phyloP scores from a whole-genome alignment of 2,113 vertebrate species.

The Entomyzon cyanotis region DNA sequence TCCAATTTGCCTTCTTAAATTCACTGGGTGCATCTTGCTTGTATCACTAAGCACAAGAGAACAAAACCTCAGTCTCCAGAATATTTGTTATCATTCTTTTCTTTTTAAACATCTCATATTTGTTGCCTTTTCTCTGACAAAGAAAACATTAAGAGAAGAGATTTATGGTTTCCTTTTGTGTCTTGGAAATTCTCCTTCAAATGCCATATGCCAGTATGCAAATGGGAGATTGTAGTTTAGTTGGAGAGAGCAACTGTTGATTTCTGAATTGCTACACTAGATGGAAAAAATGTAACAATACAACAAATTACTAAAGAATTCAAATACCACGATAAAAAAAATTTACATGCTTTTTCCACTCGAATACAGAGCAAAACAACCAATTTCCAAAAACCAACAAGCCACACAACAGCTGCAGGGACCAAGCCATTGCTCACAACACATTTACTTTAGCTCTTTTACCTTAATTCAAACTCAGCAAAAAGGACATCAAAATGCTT shows the following conservation, averaged over 20 bases:
- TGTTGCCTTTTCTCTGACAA: not conserved
- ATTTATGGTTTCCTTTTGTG: conserved; percentile 7
- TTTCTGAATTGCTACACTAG: not conserved
- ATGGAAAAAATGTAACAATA: not conserved
- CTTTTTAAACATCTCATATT: not conserved
- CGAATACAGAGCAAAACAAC: not conserved
- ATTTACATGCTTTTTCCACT: not conserved
- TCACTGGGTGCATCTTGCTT: not conserved
- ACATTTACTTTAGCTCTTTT: not conserved
- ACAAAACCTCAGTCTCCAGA: not conserved
- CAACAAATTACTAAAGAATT: not conserved
- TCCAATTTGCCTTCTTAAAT: not conserved
- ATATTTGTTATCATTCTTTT: not conserved
- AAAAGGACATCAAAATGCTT: conserved; percentile 93
- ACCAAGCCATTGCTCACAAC: not conserved
- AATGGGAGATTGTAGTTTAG: not conserved
- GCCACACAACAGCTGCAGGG: not conserved
- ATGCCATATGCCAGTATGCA: conserved; percentile 12
- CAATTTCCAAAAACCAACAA: not conserved
- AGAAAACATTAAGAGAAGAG: not conserved
- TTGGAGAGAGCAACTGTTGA: conserved; percentile 14
- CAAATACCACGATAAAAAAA: not conserved
- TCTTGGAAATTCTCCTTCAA: conserved; percentile 10
- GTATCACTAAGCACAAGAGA: not conserved
- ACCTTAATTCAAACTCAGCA: conserved; percentile 98